Percentiles rank a stretch among this genome's conserved stretches.
These are phyloP conservation scores for Plagodis dolabraria DNA, from an alignment of 2,888 invertebrate species.

Conservation along the genomic window DNA sequence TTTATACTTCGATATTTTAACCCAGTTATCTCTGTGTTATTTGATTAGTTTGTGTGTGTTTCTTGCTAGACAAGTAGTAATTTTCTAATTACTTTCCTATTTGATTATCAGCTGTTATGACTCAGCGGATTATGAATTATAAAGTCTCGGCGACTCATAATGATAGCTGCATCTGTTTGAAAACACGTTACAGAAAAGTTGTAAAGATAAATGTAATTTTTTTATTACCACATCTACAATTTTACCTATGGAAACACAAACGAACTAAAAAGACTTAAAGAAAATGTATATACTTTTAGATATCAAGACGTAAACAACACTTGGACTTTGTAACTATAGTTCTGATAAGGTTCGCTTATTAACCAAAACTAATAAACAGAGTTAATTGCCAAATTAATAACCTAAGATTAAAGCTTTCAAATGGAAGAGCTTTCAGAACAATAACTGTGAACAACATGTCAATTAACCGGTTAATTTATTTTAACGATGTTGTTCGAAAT, in stretches of 20 bases:
- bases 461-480: slow-evolving; percentile 35
- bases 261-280: slow-evolving; percentile 3
- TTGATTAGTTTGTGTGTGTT: slow-evolving; percentile 22
- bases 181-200: not conserved
- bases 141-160: not conserved
- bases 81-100: slow-evolving; percentile 7
- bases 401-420: slow-evolving; percentile 17
- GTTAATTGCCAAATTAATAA: slow-evolving; percentile 34
- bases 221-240: not conserved
- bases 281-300: slow-evolving; percentile 22
- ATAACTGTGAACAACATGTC: slow-evolving; percentile 4
- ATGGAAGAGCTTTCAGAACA: slow-evolving; percentile 8
- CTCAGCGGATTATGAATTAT: not conserved
- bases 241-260: not conserved
- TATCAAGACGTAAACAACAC: slow-evolving; percentile 32
- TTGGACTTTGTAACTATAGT: slow-evolving; percentile 54
- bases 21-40: slow-evolving; percentile 28
- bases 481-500: slow-evolving; percentile 23
- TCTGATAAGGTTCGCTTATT: slow-evolving; percentile 52
- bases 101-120: slow-evolving; percentile 6
- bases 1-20: slow-evolving; percentile 30
- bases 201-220: not conserved
- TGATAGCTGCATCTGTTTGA: not conserved
- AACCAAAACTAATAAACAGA: slow-evolving; percentile 38
- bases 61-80: slow-evolving; percentile 11